phyloP scores from a whole-genome alignment of 2,113 vertebrate genomes.

The Formicarius rufipectus region DNA sequence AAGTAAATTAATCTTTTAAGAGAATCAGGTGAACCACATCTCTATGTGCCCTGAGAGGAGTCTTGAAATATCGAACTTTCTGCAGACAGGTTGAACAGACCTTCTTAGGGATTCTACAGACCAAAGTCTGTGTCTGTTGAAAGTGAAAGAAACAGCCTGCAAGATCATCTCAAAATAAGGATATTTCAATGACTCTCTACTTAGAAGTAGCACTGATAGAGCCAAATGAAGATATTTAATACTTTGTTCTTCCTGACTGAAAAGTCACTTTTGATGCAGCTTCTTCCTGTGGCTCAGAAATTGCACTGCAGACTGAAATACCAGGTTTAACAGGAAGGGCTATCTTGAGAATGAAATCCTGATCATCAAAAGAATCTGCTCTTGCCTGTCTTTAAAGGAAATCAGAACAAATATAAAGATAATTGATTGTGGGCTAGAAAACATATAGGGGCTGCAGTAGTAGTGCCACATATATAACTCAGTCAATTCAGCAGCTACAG shows the following conservation, averaged over 20 bases:
- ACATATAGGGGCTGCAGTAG: background rate
- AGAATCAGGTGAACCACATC: background rate
- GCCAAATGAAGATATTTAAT: background rate
- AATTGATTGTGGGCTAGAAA: background rate
- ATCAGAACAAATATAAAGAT: constrained; percentile 22
- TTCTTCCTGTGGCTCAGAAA: background rate
- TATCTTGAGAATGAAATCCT: background rate
- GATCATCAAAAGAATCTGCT: background rate
- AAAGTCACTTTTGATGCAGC: background rate
- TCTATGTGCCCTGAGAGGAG: background rate
- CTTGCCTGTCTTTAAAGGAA: background rate
- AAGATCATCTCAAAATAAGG: background rate
- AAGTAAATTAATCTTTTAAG: background rate
- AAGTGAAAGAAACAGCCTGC: background rate
- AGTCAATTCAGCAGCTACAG: background rate
- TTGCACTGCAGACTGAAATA: background rate
- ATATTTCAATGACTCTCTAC: background rate
- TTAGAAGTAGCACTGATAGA: background rate
- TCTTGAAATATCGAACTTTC: background rate
- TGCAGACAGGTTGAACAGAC: background rate
- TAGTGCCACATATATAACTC: background rate
- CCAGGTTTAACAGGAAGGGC: background rate
- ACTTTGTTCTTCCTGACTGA: background rate
- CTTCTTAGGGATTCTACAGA: background rate
- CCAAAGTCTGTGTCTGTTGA: background rate